Evolutionary conservation across 2,888 invertebrate genomes (phyloP).

Genomic region (Rapana venosa): DNA sequence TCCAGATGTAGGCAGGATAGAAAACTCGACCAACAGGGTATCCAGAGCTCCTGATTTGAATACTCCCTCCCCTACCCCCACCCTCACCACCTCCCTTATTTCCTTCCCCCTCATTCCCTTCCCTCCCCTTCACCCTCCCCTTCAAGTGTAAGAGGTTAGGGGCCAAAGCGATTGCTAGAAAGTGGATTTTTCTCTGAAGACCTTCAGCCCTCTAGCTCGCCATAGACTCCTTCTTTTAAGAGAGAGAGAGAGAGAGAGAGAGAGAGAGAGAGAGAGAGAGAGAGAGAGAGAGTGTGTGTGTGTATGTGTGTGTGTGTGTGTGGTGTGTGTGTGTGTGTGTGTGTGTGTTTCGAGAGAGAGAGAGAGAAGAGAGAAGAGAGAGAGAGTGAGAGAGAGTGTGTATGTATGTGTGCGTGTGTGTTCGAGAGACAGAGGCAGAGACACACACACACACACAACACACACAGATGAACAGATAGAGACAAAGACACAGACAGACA

Average conservation of each 20-base stretch:
- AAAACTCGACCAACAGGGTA: too few species aligned
- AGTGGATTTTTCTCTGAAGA: neutral
- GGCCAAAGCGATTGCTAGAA: neutral
- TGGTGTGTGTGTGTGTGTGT: too few species aligned
- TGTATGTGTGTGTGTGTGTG: too few species aligned
- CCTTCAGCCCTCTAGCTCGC: neutral
- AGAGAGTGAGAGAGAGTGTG: neutral
- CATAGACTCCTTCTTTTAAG: neutral
- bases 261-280: neutral
- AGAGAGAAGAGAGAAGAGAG: neutral
- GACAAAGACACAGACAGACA: neutral
- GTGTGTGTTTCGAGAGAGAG: too few species aligned
- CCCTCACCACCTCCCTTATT: neutral
- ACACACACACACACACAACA: neutral
- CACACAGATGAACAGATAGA: neutral
- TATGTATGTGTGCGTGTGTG: neutral
- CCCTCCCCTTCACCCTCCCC: neutral
- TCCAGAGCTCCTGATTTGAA: too few species aligned
- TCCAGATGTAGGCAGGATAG: too few species aligned
- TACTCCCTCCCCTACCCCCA: too few species aligned
- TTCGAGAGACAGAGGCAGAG: neutral
- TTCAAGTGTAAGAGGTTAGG: neutral
- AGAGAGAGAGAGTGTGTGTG: neutral
- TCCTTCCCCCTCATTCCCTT: neutral
- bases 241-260: neutral